Evolutionary conservation across 1,140 invertebrate species (phyloP).

Genomic region (Zaprionus capensis): DNA sequence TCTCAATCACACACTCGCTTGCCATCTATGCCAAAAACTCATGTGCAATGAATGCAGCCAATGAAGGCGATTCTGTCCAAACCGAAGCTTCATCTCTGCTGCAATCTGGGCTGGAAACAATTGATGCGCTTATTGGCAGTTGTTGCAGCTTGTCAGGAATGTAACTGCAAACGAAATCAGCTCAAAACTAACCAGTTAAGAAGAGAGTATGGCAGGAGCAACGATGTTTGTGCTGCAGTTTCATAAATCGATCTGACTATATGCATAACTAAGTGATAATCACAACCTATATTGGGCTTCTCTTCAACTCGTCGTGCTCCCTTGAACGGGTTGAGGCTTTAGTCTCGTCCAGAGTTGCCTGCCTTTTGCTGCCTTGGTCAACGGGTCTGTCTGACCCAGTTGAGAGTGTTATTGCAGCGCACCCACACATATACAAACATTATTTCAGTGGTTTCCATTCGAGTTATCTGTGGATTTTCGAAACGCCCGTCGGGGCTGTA

Average conservation of each 20-base stretch:
- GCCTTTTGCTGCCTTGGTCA: not conserved
- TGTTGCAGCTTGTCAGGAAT: not conserved
- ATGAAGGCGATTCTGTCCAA: not conserved
- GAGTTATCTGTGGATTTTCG: conserved; percentile 48
- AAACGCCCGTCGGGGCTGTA: conserved; percentile 18
- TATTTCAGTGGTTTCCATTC: not conserved
- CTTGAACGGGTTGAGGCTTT: not conserved
- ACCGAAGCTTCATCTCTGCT: not conserved
- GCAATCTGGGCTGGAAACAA: conserved; percentile 9
- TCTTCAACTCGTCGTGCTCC: not conserved
- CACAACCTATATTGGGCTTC: not conserved
- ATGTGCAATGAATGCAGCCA: not conserved
- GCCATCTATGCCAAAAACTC: conserved; percentile 31
- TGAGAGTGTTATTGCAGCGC: conserved; percentile 30
- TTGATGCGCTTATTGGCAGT: not conserved
- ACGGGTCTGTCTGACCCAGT: conserved; percentile 49
- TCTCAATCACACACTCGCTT: conserved; percentile 14
- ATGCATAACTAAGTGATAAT: not conserved
- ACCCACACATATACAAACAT: conserved; percentile 5
- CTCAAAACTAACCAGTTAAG: not conserved
- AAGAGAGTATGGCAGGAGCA: no score
- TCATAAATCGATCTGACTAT: not conserved
- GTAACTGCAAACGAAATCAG: not conserved
- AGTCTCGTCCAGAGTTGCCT: not conserved
- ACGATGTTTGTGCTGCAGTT: no score